phyloP scores from a whole-genome alignment of 2,797 vertebrate species.

The Syngnathus rostellatus region DNA sequence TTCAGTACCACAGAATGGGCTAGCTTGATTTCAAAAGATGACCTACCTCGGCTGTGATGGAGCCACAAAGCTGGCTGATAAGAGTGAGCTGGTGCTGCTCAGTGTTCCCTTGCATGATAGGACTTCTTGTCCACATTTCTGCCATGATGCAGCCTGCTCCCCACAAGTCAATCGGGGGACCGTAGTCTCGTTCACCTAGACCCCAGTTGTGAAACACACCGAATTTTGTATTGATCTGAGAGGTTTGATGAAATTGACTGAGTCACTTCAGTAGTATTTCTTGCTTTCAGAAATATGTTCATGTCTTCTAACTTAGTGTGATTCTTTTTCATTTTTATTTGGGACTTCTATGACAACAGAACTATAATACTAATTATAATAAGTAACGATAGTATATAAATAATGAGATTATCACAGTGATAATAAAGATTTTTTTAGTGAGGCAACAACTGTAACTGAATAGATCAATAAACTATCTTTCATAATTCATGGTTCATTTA shows the following conservation, averaged over 20 bases:
- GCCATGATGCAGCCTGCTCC: conserved; percentile 98
- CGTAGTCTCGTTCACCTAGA: conserved; percentile 90
- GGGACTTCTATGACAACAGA: background rate
- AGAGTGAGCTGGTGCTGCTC: conserved; percentile 97
- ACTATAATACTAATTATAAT: background rate
- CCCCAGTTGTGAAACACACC: background rate
- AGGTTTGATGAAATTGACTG: background rate
- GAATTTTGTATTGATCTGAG: background rate
- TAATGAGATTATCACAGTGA: no score
- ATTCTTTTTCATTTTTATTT: background rate
- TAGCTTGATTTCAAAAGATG: background rate
- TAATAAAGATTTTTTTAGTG: no score
- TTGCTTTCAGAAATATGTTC: no score
- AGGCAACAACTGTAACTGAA: no score
- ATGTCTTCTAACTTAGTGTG: background rate
- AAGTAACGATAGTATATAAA: no score
- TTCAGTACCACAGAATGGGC: no score
- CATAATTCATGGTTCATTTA: no score
- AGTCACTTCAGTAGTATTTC: no score
- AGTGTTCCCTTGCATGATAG: conserved; percentile 98
- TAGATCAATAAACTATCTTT: no score
- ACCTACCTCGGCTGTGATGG: conserved; percentile 86
- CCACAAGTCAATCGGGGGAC: conserved; percentile 96
- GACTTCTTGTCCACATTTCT: conserved; percentile 98
- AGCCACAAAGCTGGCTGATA: conserved; percentile 97